phyloP scores from a whole-genome alignment of 2,888 invertebrate species.

The Eupithecia dodoneata region DNA sequence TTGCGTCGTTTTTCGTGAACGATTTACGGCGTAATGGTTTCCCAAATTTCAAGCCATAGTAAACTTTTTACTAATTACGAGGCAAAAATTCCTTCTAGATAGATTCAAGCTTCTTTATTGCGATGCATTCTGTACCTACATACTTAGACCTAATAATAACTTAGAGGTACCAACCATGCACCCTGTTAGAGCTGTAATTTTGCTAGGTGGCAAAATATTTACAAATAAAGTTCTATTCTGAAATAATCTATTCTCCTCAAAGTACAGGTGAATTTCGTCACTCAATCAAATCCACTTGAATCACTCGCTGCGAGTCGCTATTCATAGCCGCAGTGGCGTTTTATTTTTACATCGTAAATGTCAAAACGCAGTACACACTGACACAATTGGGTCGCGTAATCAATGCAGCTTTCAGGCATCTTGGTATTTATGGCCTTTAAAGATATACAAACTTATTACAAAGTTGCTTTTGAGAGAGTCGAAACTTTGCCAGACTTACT shows the following conservation, averaged over 20 bases:
- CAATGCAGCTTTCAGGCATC: conserved; percentile 26
- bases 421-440: conserved; percentile 14
- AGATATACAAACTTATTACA: conserved; percentile 2
- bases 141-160: too few relatives aligned
- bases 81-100: too few relatives aligned
- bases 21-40: not conserved
- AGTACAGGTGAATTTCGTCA: conserved; percentile 29
- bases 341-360: conserved; percentile 46
- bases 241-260: not conserved
- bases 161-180: not conserved
- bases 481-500: not conserved
- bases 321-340: conserved; percentile 36
- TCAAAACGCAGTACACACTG: conserved; percentile 35
- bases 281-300: conserved; percentile 29
- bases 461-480: not conserved
- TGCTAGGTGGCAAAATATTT: not conserved
- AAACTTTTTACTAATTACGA: too few relatives aligned
- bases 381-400: conserved; percentile 42
- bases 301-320: conserved; percentile 28
- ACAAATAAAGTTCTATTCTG: not conserved
- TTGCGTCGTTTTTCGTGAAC: not conserved
- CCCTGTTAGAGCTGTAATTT: not conserved
- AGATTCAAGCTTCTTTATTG: too few relatives aligned
- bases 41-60: not conserved
- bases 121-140: too few relatives aligned